Evolutionary conservation across 2,797 vertebrate genomes (phyloP).

Genomic region (Mareca penelope): DNA sequence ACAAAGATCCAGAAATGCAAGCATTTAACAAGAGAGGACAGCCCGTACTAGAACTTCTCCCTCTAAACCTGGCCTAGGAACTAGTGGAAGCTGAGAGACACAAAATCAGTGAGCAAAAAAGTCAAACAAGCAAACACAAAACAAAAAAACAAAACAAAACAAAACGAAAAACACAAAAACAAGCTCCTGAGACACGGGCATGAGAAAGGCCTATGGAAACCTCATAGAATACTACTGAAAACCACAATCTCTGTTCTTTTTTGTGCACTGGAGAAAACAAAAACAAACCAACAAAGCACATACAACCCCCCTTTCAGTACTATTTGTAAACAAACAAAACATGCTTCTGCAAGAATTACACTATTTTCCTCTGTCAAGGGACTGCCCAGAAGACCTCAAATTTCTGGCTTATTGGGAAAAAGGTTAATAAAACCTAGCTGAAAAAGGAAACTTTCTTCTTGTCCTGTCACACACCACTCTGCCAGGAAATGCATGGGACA

Average conservation of each 20-base stretch:
- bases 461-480: not conserved
- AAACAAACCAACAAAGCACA: not conserved
- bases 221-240: not conserved
- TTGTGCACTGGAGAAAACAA: not conserved
- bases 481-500: not conserved
- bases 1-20: not conserved
- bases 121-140: not conserved
- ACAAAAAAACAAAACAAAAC: no score
- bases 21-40: not conserved
- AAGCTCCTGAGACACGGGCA: accelerated
- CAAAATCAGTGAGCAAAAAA: not conserved
- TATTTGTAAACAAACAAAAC: not conserved
- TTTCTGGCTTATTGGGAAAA: not conserved
- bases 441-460: not conserved
- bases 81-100: not conserved
- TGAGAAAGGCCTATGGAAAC: not conserved
- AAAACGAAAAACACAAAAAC: not conserved
- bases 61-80: not conserved
- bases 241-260: not conserved
- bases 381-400: not conserved
- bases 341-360: not conserved
- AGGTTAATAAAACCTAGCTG: not conserved
- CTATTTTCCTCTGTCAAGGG: not conserved
- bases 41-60: not conserved
- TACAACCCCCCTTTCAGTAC: not conserved